Evolutionary conservation across 2,797 vertebrate species (phyloP).

Genomic region (Hemitrygon akajei): DNA sequence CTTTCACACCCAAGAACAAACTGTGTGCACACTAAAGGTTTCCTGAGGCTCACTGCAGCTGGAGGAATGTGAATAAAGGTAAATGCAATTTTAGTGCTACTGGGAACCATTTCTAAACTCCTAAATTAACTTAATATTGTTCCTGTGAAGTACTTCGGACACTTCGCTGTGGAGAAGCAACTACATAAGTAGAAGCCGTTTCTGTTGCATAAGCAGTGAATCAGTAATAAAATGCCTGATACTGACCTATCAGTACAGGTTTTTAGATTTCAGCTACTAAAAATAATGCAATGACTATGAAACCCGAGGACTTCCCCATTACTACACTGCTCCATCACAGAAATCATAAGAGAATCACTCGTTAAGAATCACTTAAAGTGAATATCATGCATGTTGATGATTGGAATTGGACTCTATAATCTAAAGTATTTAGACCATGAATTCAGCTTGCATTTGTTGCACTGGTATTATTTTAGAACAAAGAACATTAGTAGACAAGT

Average conservation of each 20-base stretch:
- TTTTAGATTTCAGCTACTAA: background rate
- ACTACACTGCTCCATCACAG: too few relatives aligned
- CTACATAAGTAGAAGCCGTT: background rate
- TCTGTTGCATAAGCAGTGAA: conserved; percentile 63
- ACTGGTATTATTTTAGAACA: background rate
- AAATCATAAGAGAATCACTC: too few relatives aligned
- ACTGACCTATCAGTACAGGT: background rate
- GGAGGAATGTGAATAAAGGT: conserved; percentile 81
- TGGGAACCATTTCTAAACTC: conserved; percentile 73
- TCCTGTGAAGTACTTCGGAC: background rate
- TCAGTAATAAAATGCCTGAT: conserved; percentile 62
- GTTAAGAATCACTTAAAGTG: background rate
- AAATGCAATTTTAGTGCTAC: conserved; percentile 83
- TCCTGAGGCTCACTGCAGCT: conserved; percentile 91
- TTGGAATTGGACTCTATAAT: background rate
- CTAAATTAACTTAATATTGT: conserved; percentile 40
- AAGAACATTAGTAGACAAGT: background rate
- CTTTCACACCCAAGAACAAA: conserved; percentile 79
- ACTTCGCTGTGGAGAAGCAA: background rate
- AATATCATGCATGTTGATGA: background rate
- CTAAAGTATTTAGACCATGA: background rate
- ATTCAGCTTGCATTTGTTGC: background rate
- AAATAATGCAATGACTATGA: background rate
- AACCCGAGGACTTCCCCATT: background rate
- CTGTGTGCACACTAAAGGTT: conserved; percentile 71